Percentiles rank a stretch among this genome's conserved stretches.
Evolutionary conservation across 2,113 vertebrate species (phyloP).

Genomic region (Nyctibius bracteatus): DNA sequence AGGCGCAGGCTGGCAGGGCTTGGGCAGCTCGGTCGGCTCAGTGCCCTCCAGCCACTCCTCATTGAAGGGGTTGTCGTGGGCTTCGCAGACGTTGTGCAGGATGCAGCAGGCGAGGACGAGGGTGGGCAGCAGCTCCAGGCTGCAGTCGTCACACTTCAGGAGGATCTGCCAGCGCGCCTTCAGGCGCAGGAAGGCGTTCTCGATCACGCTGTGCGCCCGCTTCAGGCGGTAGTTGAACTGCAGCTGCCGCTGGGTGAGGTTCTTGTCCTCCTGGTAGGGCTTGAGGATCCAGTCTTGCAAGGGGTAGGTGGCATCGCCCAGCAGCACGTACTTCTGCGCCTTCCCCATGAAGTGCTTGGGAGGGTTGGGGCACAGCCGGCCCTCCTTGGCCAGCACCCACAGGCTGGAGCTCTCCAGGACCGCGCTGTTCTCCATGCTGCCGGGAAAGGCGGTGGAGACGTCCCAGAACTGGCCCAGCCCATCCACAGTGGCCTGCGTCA

Average conservation of each 20-base stretch:
- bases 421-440: constrained; percentile 64
- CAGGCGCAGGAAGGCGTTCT: constrained; percentile 67
- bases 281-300: constrained; percentile 76
- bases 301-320: constrained; percentile 69
- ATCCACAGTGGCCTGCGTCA: constrained; percentile 70
- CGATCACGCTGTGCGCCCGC: constrained; percentile 61
- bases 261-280: constrained; percentile 57
- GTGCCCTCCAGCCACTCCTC: constrained; percentile 70
- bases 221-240: constrained; percentile 70
- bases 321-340: constrained; percentile 65
- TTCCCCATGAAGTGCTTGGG: constrained; percentile 67
- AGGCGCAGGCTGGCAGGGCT: neutral
- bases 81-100: constrained; percentile 73
- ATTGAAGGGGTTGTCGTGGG: constrained; percentile 66
- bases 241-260: constrained; percentile 59
- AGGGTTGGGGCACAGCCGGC: constrained; percentile 65
- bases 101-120: constrained; percentile 72
- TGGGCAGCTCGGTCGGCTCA: constrained; percentile 19
- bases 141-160: constrained; percentile 65
- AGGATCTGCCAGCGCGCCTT: constrained; percentile 77
- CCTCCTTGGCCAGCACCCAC: constrained; percentile 70
- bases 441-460: constrained; percentile 64
- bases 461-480: constrained; percentile 75
- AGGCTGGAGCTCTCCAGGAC: constrained; percentile 73
- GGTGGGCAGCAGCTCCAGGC: constrained; percentile 71